Evolutionary conservation across 2,797 vertebrate genomes (phyloP).

Genomic region (Typhlichthys eigenmanni): DNA sequence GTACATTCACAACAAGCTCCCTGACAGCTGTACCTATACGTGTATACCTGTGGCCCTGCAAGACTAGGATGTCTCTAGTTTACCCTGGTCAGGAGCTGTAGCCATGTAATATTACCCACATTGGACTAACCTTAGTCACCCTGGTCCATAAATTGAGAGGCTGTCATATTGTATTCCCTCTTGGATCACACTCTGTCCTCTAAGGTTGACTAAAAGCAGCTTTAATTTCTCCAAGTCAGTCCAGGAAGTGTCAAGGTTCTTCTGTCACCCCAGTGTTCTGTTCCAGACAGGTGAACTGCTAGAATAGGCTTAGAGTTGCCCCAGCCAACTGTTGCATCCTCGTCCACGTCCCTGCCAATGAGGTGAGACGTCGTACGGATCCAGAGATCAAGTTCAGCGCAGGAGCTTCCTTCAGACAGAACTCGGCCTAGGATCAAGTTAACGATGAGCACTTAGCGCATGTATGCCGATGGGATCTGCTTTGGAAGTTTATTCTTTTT

Average conservation of each 20-base stretch:
- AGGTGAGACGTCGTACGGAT: slow-evolving; percentile 36
- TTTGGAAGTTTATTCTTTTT: slow-evolving; percentile 31
- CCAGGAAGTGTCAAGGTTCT: slow-evolving; percentile 1
- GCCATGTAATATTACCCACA: no score
- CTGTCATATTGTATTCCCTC: slow-evolving; percentile 16
- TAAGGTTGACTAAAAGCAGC: slow-evolving; percentile 10
- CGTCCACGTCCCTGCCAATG: slow-evolving; percentile 39
- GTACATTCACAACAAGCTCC: no score
- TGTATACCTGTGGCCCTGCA: no score
- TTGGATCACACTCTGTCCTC: not conserved
- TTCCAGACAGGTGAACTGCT: slow-evolving; percentile 5
- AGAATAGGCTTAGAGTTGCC: slow-evolving; percentile 13
- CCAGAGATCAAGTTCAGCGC: slow-evolving; percentile 22
- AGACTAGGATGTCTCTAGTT: no score
- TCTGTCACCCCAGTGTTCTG: slow-evolving; percentile 13
- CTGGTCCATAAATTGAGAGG: slow-evolving; percentile 21
- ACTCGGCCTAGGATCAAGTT: slow-evolving; percentile 33
- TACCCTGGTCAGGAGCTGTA: no score
- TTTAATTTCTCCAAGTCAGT: slow-evolving; percentile 35
- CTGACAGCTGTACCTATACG: no score
- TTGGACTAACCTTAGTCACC: not conserved
- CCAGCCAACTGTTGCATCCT: slow-evolving; percentile 30
- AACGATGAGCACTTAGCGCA: slow-evolving; percentile 17
- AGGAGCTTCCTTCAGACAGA: slow-evolving; percentile 22
- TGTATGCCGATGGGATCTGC: slow-evolving; percentile 44